Base-by-base conservation (phyloP, 2,113 vertebrate genomes). In the Glareola pratincola region DNA sequence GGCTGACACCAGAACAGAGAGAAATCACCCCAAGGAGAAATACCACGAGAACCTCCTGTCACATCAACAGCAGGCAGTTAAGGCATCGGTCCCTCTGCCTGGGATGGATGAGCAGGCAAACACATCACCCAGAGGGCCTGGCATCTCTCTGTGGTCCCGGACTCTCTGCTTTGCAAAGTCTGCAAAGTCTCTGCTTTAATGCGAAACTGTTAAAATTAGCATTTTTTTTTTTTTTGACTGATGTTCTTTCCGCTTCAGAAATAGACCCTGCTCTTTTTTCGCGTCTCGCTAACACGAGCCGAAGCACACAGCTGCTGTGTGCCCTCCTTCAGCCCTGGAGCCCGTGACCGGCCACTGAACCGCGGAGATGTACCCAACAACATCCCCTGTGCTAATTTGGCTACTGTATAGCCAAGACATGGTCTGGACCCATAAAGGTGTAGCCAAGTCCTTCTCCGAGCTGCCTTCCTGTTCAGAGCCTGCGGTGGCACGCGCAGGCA, bases 311-410 rank as follows among this genome's bases (percentile, higher is more conserved):
- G 39, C 77, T 62, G 9, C 63, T 30, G 36, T 0, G 4, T 2
- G n/a, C 22, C 32, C 48, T 37, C 39, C 48, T 26, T 3, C 78
- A 45, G 7, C 41, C n/a, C 48, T 16, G 36, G 16, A 85, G 48
- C 36, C 60, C 24, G 13, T 0, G 23, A 12, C 22, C 3, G 16
- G 41, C 36, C 37, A 29, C 34, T 9, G 16, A 17, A 12, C 36
- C 24, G 0, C 0, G 0, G 48, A n/a, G 75, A n/a, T 4, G 20
- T 2, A 3, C 4, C 64, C 41, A 37, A 20, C 30, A 30, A 30
- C 32, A 1, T 22, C 9, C 27, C 45, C 50, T 53, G 32, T 14
- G 2, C 27, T 22, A 45, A 13, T 10, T 10, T 23, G 24, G 36
- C 50, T 37, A 8, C 39, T 2, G 2, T 5, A 14, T 6, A 48